Percentiles rank a stretch among this genome's conserved stretches.
phyloP scores from a whole-genome alignment of 2,113 vertebrate genomes.

The Edolisoma coerulescens region DNA sequence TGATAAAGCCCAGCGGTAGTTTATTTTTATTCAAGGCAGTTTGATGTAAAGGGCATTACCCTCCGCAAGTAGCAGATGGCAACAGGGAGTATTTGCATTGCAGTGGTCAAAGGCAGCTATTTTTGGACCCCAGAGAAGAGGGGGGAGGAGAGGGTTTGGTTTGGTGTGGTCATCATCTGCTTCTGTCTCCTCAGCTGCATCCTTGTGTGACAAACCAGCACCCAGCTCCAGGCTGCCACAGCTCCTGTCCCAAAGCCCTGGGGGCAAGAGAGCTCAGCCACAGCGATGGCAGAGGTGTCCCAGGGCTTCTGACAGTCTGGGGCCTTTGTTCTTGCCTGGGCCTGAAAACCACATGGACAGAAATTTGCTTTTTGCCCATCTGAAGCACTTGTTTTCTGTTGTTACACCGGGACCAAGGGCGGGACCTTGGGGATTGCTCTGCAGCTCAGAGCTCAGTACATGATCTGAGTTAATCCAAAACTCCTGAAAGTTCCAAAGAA shows the following conservation, averaged over 20 bases:
- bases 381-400: background rate
- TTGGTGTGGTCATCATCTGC: background rate
- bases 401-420: background rate
- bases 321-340: background rate
- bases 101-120: background rate
- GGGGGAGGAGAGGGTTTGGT: background rate
- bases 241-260: background rate
- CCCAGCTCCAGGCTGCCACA: background rate
- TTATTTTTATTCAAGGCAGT: slow-evolving; percentile 5
- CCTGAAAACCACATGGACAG: background rate
- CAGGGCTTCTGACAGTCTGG: background rate
- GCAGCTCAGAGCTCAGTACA: background rate
- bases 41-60: background rate
- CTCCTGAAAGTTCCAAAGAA: background rate
- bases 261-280: background rate
- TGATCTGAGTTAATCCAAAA: background rate
- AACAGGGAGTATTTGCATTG: background rate
- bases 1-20: background rate
- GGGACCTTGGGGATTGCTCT: background rate
- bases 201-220: background rate
- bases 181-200: background rate
- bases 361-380: background rate
- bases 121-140: background rate
- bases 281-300: background rate
- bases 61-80: background rate